Percentiles rank a stretch among this genome's conserved stretches.
Evolutionary conservation across 2,888 invertebrate species (phyloP).

Genomic region (Cancer borealis): DNA sequence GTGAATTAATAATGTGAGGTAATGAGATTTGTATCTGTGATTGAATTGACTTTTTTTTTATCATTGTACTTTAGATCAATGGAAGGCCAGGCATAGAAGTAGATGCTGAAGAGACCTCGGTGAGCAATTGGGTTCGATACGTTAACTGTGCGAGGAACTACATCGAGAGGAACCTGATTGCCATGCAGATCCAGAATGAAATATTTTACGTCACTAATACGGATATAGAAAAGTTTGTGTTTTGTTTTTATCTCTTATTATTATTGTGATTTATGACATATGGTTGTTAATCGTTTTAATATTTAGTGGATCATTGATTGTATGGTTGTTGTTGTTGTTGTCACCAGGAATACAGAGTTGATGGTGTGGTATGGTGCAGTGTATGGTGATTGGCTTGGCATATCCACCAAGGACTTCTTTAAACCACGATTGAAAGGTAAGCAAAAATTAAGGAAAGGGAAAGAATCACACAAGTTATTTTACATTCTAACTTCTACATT

Average conservation of each 20-base stretch:
- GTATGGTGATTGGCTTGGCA: constrained; percentile 79
- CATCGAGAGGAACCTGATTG: constrained; percentile 83
- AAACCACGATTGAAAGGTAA: not conserved
- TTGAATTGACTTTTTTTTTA: not conserved
- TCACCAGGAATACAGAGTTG: constrained; percentile 80
- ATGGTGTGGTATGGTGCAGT: constrained; percentile 81
- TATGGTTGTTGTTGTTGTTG: not conserved
- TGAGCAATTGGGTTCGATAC: constrained; percentile 83
- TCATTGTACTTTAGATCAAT: not conserved
- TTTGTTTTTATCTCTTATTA: not conserved
- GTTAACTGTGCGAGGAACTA: constrained; percentile 82
- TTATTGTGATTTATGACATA: not conserved
- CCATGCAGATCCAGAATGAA: constrained; percentile 81
- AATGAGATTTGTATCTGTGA: not conserved
- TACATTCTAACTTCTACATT: not conserved
- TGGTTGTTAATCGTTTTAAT: not conserved
- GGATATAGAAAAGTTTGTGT: constrained; percentile 41
- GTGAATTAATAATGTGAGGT: not conserved
- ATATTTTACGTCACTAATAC: constrained; percentile 37
- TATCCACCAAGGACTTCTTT: constrained; percentile 16
- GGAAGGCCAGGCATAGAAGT: not conserved
- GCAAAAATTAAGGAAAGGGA: not conserved
- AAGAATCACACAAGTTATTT: not conserved
- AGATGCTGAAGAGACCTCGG: not conserved
- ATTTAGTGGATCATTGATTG: not conserved